These are phyloP conservation scores for Gymnothorax javanicus DNA, from an alignment of 2,797 vertebrate genomes.

Conservation along the genomic window DNA sequence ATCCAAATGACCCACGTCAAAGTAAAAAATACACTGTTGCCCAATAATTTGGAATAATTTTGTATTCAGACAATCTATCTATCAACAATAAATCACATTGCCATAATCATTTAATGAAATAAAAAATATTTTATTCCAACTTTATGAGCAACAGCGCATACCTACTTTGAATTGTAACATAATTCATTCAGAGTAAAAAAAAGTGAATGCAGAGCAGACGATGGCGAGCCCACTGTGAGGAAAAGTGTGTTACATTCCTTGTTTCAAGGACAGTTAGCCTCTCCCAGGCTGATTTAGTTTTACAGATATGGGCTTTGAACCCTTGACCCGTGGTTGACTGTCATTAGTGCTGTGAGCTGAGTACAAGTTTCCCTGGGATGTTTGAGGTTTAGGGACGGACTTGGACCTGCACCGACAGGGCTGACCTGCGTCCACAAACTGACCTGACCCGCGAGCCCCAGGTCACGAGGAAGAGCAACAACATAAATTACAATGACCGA, in stretches of 20 bases:
- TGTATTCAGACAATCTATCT: too few species aligned
- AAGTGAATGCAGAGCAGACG: neutral
- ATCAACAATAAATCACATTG: too few species aligned
- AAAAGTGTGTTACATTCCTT: neutral
- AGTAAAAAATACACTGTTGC: neutral
- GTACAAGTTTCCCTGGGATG: neutral
- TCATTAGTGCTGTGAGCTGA: neutral
- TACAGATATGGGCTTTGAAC: neutral
- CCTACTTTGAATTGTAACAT: too few species aligned
- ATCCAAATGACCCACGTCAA: neutral
- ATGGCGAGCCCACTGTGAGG: neutral
- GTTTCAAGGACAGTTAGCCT: neutral
- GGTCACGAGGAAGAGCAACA: neutral
- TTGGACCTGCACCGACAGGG: constrained; percentile 42
- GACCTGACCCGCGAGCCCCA: constrained; percentile 7
- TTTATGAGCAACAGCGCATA: too few species aligned
- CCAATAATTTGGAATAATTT: too few species aligned
- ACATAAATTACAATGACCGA: neutral
- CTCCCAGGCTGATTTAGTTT: neutral
- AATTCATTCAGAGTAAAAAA: neutral
- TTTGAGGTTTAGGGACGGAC: constrained; percentile 16
- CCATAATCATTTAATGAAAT: too few species aligned
- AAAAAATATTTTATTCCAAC: too few species aligned
- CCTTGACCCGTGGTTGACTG: neutral
- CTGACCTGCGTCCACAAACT: constrained; percentile 30